Evolutionary conservation across 2,113 vertebrate genomes (phyloP).

Genomic region (Alaudala cheleensis): DNA sequence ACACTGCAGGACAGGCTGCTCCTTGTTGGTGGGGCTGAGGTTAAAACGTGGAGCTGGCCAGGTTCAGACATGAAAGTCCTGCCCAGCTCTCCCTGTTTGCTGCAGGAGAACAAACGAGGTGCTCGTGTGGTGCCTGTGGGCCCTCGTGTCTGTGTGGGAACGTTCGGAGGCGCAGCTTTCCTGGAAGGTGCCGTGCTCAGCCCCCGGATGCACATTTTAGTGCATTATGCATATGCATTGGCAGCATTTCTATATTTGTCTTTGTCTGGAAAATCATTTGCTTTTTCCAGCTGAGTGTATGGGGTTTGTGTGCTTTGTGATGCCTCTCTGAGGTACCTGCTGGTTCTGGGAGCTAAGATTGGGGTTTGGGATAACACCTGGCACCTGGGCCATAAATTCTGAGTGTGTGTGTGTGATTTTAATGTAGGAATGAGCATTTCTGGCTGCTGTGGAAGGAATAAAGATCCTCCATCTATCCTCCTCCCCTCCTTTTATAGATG

Average conservation of each 20-base stretch:
- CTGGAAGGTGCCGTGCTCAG: neutral
- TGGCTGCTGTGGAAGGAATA: neutral
- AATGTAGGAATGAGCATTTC: neutral
- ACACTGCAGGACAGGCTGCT: neutral
- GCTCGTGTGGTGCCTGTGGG: neutral
- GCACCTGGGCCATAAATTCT: neutral
- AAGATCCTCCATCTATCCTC: neutral
- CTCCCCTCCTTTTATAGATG: neutral
- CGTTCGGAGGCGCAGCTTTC: neutral
- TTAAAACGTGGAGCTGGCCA: too few relatives aligned
- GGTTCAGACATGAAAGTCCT: neutral
- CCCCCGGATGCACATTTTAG: neutral
- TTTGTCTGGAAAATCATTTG: constrained; percentile 3
- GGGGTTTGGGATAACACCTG: neutral
- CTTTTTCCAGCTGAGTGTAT: constrained; percentile 19
- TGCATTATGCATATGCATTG: neutral
- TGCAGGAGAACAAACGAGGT: neutral
- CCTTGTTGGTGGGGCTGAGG: neutral
- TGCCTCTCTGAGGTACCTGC: neutral
- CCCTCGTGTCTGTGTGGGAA: neutral
- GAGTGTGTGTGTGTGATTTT: neutral
- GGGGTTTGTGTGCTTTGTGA: neutral
- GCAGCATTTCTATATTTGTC: neutral
- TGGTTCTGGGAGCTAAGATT: neutral
- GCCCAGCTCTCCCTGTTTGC: neutral